Evolutionary conservation across 2,797 vertebrate species (phyloP), one percentile per base, ranked within the genome.

Genomic region (Oreortyx pictus): DNA sequence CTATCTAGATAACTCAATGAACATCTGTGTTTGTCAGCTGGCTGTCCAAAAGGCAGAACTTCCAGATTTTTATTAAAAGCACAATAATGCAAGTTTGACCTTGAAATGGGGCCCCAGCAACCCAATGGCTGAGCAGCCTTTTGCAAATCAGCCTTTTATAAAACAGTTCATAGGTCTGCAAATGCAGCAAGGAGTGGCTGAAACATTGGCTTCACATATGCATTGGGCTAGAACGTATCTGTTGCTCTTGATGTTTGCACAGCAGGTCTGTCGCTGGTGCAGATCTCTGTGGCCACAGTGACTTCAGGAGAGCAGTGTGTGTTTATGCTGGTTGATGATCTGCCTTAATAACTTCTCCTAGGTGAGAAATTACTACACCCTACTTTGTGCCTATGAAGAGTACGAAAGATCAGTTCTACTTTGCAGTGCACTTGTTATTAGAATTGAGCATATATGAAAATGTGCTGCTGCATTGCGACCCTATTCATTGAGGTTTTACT

Each of bases 11-110:
- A 71, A 80, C 82, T 93, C 49, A 4, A 0, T 29, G 87, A 91
- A 94, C 95, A 95, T 95, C 96, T 96, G 95, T 90, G 87, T 88
- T 88, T 93, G 85, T 88, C 94, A 94, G 90, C 78, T 94, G 86
- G 87, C 88, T 92, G 71, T 94, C 82, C 85, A 80, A 65, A 74
- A 79, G 57, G 80, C 93, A 95, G 92, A 95, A 80, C 80, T 95
- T 91, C 77, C 82, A 95, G 77, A 47, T 74, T 93, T 92, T 95
- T 89, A 95, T 95, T 93, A 93, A 92, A 95, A 96, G 83, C 90
- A 84, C 74, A 84, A 9, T 93, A 90, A 88, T 73, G 80, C 67
- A 77, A 91, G 85, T 79, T 86, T 0, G 0, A 56, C 91, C 87
- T 93, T 80, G 87, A 93, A 94, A 90, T 71, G 74, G 14, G 80